Conservation (phyloP, 2,113 vertebrate species). For the Chiloscyllium plagiosum region DNA sequence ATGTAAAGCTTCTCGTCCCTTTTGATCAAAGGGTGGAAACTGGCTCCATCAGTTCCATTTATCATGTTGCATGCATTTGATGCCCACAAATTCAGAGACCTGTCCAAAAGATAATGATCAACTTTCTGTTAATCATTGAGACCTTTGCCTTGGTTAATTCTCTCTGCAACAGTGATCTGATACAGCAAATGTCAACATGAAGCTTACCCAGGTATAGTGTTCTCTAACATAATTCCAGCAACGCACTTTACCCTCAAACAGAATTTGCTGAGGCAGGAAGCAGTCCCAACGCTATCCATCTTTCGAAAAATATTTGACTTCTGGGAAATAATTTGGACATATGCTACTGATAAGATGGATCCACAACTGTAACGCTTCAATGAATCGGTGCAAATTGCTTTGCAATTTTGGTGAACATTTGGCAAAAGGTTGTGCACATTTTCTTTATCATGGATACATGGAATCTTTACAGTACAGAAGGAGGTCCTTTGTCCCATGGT, state of each 20-base stretch:
- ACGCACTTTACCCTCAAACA: neutral
- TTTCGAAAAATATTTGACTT: neutral
- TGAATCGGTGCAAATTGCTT: neutral
- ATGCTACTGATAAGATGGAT: neutral
- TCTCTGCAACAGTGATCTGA: neutral
- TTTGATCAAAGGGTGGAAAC: constrained; percentile 33
- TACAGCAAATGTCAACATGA: neutral
- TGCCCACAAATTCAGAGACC: constrained; percentile 36
- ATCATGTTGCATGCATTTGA: constrained; percentile 28
- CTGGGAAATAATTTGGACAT: neutral
- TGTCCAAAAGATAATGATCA: neutral
- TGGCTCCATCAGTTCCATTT: constrained; percentile 36
- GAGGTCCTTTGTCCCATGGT: too few relatives aligned
- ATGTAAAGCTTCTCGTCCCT: constrained; percentile 9
- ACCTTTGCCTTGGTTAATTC: neutral
- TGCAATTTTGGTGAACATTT: neutral
- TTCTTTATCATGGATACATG: neutral
- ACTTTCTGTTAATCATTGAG: neutral
- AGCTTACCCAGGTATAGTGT: neutral
- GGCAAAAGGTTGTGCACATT: neutral
- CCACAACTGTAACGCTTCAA: too few relatives aligned
- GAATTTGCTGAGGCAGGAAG: neutral
- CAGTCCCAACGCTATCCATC: neutral
- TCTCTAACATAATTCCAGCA: neutral
- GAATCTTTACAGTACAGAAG: too few relatives aligned